Evolutionary conservation across 2,888 invertebrate species (phyloP).

Genomic region (Mechanitis messenoides): DNA sequence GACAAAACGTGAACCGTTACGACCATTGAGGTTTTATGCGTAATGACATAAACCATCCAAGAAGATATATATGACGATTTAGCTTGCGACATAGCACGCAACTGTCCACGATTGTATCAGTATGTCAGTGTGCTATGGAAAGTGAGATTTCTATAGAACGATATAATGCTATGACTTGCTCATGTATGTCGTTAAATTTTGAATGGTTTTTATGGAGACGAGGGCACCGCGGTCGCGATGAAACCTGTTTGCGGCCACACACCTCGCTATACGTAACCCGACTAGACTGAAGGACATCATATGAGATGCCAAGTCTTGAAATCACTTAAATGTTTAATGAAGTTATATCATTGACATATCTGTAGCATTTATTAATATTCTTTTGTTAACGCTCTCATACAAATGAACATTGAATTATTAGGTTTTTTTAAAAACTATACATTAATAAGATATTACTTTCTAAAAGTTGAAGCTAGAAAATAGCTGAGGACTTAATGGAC

Average conservation of each 20-base stretch:
- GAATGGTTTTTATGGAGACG: conserved; percentile 53
- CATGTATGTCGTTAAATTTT: conserved; percentile 57
- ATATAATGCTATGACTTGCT: conserved; percentile 44
- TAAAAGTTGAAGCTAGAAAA: too few relatives aligned
- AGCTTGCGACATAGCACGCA: conserved; percentile 50
- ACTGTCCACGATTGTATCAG: conserved; percentile 47
- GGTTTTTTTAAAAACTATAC: not conserved
- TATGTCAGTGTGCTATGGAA: conserved; percentile 55
- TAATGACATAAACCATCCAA: conserved; percentile 55
- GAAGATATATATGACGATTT: conserved; percentile 29
- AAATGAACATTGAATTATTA: not conserved
- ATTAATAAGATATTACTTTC: not conserved
- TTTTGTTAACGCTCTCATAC: not conserved
- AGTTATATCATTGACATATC: conserved; percentile 12
- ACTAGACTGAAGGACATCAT: conserved; percentile 25
- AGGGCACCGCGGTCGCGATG: conserved; percentile 36
- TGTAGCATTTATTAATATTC: not conserved
- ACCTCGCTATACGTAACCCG: conserved; percentile 32
- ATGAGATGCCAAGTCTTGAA: conserved; percentile 17
- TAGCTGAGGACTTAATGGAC: too few relatives aligned
- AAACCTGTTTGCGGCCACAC: conserved; percentile 60
- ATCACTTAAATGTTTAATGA: conserved; percentile 19
- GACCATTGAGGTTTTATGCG: conserved; percentile 32
- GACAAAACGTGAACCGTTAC: conserved; percentile 24
- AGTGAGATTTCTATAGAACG: conserved; percentile 55